Evolutionary conservation across 2,797 vertebrate species (phyloP), one percentile per base, ranked within the genome.

Genomic region (Sparidentex hasta): DNA sequence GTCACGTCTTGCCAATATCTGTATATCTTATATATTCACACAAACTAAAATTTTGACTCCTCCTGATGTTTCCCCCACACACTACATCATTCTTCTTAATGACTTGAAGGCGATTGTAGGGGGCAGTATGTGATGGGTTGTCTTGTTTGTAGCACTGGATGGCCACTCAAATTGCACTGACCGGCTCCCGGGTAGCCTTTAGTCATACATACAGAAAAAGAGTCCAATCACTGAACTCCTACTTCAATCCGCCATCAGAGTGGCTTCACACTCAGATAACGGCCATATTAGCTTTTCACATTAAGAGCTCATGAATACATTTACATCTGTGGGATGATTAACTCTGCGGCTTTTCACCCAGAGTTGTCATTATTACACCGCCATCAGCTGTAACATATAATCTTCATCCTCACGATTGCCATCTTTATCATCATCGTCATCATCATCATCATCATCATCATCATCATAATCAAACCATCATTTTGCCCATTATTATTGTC

Each of bases 271-370:
- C 51, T 81, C 75, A 12, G 38, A 79, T 67, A 63, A 58, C 54
- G 59, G 72, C n/a, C 23, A 46, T 76, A 80, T 82, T 72, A 76
- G 47, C 65, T 72, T 82, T 74, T 88, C 78, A 87, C 80, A 78
- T 77, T 72, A 84, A 74, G 81, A 66, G 73, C 80, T 72, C 74
- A 82, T 82, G 74, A 85, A 90, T 85, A 86, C 71, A 86, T 89
- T 89, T 69, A 74, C 69, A 82, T 90, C 33, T 76, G 48, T 52
- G 54, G 48, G 55, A 87, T 52, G 21, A 80, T 70, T 81, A 12
- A 73, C 41, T 68, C 51, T 0, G 14, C 47, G 57, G 33, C 47
- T 69, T 64, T 84, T 78, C 62, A 55, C 38, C 17, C 43, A 47
- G 1, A 21, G 3, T 9, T 5, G 47, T 48, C 57, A 54, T 25